phyloP scores from a whole-genome alignment of 2,888 invertebrate genomes.

The Venusia cambrica region DNA sequence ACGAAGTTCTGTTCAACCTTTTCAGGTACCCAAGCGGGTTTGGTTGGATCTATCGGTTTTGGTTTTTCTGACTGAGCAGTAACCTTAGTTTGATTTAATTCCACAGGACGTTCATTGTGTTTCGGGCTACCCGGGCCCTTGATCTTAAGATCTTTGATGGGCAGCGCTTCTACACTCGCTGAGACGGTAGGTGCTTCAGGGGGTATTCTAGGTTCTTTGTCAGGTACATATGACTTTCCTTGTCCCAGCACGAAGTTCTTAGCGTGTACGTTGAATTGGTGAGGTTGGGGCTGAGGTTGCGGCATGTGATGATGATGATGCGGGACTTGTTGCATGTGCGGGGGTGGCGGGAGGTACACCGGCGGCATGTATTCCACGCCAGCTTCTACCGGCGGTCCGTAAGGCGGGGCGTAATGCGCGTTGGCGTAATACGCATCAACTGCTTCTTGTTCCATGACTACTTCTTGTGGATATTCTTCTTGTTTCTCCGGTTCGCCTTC shows the following conservation, averaged over 20 bases:
- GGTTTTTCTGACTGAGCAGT: slow-evolving; percentile 50
- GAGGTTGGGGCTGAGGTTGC: slow-evolving; percentile 55
- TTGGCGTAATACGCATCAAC: slow-evolving; percentile 72
- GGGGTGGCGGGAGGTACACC: slow-evolving; percentile 66
- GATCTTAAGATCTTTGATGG: slow-evolving; percentile 72
- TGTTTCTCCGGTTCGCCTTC: slow-evolving; percentile 72
- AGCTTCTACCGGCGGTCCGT: slow-evolving; percentile 62
- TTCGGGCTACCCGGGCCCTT: slow-evolving; percentile 65
- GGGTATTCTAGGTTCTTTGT: slow-evolving; percentile 52
- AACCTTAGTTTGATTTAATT: slow-evolving; percentile 42
- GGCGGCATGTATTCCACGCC: slow-evolving; percentile 69
- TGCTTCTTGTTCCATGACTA: slow-evolving; percentile 74
- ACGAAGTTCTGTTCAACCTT: slow-evolving; percentile 33
- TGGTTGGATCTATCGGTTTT: slow-evolving; percentile 51
- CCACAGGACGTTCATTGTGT: slow-evolving; percentile 48
- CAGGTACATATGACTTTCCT: slow-evolving; percentile 49
- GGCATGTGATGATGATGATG: slow-evolving; percentile 47
- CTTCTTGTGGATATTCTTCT: slow-evolving; percentile 70
- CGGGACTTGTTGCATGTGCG: slow-evolving; percentile 53
- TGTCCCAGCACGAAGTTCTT: slow-evolving; percentile 75
- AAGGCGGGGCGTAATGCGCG: slow-evolving; percentile 63
- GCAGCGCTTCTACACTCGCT: slow-evolving; percentile 54
- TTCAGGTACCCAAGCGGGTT: slow-evolving; percentile 59
- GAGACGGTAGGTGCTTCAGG: slow-evolving; percentile 44
- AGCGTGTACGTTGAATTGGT: slow-evolving; percentile 76